Evolutionary conservation across 2,113 vertebrate species (phyloP).

Genomic region (Pitta sordida): DNA sequence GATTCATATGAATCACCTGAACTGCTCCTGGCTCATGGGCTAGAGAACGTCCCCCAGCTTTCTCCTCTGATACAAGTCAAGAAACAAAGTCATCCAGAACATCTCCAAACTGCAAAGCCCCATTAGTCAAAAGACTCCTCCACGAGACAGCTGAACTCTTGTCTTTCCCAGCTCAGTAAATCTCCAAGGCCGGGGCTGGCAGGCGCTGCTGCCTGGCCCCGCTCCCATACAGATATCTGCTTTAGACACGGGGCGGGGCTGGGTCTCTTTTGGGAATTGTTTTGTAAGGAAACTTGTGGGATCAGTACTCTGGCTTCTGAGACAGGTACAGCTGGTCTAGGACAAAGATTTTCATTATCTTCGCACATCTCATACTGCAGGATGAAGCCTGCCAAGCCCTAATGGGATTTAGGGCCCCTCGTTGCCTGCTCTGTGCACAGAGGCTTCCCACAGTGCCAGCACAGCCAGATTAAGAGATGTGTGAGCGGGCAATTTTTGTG

Average conservation of each 20-base stretch:
- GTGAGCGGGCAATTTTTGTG: not conserved
- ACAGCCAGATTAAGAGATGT: not conserved
- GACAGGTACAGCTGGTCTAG: not conserved
- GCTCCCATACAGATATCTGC: not conserved
- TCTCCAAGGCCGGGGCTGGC: not conserved
- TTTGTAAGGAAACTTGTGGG: not conserved
- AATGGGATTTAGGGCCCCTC: not conserved
- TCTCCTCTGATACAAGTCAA: fast-evolving
- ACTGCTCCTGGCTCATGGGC: not conserved
- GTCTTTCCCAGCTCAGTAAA: not conserved
- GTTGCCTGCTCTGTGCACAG: not conserved
- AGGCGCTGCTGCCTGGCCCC: not conserved
- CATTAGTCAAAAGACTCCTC: not conserved
- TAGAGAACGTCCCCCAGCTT: not conserved
- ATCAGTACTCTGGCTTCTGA: not conserved
- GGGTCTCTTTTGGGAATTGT: not conserved
- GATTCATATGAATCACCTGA: not conserved
- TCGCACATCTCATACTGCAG: not conserved
- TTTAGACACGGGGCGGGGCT: not conserved
- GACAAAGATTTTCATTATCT: not conserved
- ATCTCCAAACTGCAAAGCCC: not conserved
- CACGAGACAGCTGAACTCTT: not conserved
- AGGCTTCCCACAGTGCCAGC: not conserved
- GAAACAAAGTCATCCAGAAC: not conserved
- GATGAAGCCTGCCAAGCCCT: not conserved